Evolutionary conservation across 2,113 vertebrate species (phyloP), one percentile per base, ranked within the genome.

Genomic region (Dissostichus mawsoni): DNA sequence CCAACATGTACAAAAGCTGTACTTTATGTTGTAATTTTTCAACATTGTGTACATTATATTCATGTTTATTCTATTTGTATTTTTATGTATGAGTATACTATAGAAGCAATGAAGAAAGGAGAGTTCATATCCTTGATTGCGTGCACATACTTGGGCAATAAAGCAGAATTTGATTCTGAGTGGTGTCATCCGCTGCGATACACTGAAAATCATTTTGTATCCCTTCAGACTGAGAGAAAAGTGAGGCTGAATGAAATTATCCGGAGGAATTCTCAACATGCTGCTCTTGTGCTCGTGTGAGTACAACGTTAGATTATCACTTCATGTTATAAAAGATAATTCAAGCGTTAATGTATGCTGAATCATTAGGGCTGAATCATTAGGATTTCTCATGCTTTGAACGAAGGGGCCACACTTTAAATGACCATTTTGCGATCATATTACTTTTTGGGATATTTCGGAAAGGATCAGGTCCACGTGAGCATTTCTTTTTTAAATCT

Each of bases 191-290:
- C 56, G 12, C 33, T 5, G 16, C 3, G 7, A 61, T 20, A 11
- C 61, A 20, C n/a, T 61, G 4, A 16, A 16, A 76, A 13, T 25
- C 14, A 11, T 64, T 29, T 29, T 29, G 29, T 8, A 0, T 44
- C 1, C 17, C 36, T 61, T 25, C 29, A 96, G 95, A 93, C 92
- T 1, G 92, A 95, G 70, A 92, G 74, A 68, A 95, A 94, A 71
- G 88, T 95, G 64, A 76, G 89, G 41, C 82, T 95, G 87, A 95
- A 94, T 55, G 94, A 96, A 90, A 94, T 95, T 29, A 94, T 96
- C 18, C 74, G 91, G 36, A 90, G 90, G 57, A 94, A 95, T 83
- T 96, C 94, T 5, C 87, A 82, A 20, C 87, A 95, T 0, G 90
- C 94, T 3, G 91, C 94, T n/a, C 91, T 96, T 11, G 88, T 95